Base-by-base conservation (phyloP, 2,797 vertebrate genomes). In the Salarias fasciatus region DNA sequence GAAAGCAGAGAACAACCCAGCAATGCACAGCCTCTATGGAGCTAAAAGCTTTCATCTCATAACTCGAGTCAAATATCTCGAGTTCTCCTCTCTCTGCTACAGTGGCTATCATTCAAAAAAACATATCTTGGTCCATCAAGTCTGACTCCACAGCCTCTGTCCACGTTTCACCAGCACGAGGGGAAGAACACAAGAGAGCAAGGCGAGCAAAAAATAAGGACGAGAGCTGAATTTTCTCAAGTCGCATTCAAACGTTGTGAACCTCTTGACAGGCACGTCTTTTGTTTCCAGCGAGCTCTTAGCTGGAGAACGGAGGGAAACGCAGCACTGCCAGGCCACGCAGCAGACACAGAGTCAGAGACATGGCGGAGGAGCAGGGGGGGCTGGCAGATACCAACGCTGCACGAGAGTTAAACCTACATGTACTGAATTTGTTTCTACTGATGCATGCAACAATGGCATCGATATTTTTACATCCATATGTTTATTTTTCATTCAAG, bases 81-180 rank as follows among this genome's bases (percentile, higher is more conserved):
- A 18, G 24, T 24, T 18, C 18, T 24, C 18, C 2, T 24, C 18
- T 24, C 24, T 24, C 2, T 24, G 18, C 18, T 3, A 24, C 18
- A 2, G 3, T 2, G 18, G 24, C 18, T 24, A 24, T 24, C 24
- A 18, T 24, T 24, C 2, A 28, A 4, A 10, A 6, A 12, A 45
- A 24, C 24, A 11, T 6, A 18, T 28, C 28, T 18, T 43, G 8
- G 11, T 40, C 38, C 12, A 40, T 40, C 6, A 40, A 12, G 38
- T 43, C 8, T 43, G 18, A 24, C 18, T 2, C 24, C 18, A 24
- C 18, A 24, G 18, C 18, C 18, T 18, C 8, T n/a, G 8, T 54
- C 78, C 76, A 65, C 72, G 74, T 79, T 68, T 80, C 18, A 69
- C 60, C 69, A 69, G 53, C 18, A 55, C 18, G 9, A 35, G 9